These are phyloP conservation scores for Tenebrosternarchus preto DNA, from an alignment of 2,113 vertebrate genomes.

Conservation along the genomic window DNA sequence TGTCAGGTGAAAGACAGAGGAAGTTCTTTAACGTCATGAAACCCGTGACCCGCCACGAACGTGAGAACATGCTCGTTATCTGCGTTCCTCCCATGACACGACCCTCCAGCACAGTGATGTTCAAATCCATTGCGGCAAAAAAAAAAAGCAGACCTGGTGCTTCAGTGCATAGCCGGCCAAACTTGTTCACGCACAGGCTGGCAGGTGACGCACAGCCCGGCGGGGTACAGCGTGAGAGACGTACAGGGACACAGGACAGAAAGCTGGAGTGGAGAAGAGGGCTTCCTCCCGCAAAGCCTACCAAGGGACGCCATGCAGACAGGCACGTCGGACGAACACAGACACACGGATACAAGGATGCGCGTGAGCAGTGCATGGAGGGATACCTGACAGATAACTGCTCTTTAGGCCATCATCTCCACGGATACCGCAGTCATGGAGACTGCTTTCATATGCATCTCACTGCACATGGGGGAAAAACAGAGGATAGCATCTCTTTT, in stretches of 20 bases:
- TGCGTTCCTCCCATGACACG: not conserved
- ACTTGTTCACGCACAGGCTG: not conserved
- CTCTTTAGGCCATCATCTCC: slow-evolving; percentile 21
- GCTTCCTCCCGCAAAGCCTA: not conserved
- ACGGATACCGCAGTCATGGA: slow-evolving; percentile 1
- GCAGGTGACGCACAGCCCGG: not conserved
- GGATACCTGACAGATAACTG: slow-evolving; percentile 43
- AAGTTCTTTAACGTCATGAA: not conserved
- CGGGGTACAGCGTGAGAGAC: not conserved
- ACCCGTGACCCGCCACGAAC: not conserved
- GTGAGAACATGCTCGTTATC: not conserved
- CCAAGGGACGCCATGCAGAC: slow-evolving; percentile 40
- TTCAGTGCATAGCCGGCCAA: not conserved
- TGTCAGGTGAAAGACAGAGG: slow-evolving; percentile 66
- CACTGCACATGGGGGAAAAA: not conserved
- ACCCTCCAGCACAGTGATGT: not conserved
- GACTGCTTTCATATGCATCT: slow-evolving; percentile 30
- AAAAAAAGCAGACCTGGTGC: not conserved
- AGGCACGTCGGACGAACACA: not conserved
- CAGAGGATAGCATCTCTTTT: slow-evolving; percentile 1
- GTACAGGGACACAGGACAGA: not conserved
- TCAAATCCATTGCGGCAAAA: not conserved
- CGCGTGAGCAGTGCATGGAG: not conserved
- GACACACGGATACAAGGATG: slow-evolving; percentile 7
- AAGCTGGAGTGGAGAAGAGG: not conserved